Evolutionary conservation across 1,140 invertebrate species (phyloP), one percentile per base, ranked within the genome.

Genomic region (Ganaspis sp.): DNA sequence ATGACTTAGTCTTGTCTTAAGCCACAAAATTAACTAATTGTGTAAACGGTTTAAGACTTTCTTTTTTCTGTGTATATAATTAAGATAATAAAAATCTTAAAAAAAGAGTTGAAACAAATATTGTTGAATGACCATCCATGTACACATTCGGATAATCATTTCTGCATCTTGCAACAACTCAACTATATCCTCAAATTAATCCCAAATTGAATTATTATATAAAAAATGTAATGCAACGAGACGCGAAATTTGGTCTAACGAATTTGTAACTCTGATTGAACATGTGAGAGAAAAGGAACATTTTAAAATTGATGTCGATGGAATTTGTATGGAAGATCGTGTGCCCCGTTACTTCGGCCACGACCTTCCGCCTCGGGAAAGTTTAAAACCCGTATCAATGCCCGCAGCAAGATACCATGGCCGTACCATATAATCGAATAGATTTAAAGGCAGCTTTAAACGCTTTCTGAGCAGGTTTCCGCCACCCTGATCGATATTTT

Each of bases 271-370:
- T 49, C 8, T 6, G 8, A 49, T 17, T 4, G 42, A 26, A 15
- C 9, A 64, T 2, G 4, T 26, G 9, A 29, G 11, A 64, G 15
- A 15, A 64, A 64, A 64, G 23, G 9, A 29, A 29, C 11, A 64
- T 64, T 64, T 34, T 34, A 29, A 64, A 64, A 64, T 64, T 64
- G 23, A 64, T 64, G 58, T n/a, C 11, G 74, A 71, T 42, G 45
- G 26, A 23, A 75, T 58, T 64, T 64, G 58, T 64, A 64, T 64
- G 23, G 58, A 64, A 64, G 58, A 64, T 49, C 29, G 54, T 15
- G 49, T 38, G 53, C 34, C 38, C 78, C 80, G 78, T 82, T 82
- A 82, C 74, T 73, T 76, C 53, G 73, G 19, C 72, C 77, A 79
- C 75, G 80, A 82, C 77, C 80, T 79, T 81, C 74, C 75, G 69